Percentiles rank a stretch among this genome's conserved stretches.
Evolutionary conservation across 2,888 invertebrate genomes (phyloP).

Genomic region (Molorchus minor): DNA sequence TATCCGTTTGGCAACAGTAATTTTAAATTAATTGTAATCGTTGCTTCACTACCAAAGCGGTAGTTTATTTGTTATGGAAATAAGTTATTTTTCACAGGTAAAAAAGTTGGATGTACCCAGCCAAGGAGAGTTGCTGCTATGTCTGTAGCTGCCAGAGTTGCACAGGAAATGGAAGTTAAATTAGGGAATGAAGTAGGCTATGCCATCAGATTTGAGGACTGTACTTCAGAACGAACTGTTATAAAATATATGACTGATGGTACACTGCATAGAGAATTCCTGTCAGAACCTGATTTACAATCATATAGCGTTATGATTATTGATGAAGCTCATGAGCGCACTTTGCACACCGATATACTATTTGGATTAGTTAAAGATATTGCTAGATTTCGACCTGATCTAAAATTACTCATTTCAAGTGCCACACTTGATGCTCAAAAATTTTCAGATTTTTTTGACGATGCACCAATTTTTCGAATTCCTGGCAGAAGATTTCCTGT

Average conservation of each 20-base stretch:
- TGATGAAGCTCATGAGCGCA: conserved; percentile 99
- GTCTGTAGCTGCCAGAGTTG: conserved; percentile 98
- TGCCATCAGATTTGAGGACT: conserved; percentile 98
- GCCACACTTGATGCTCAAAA: conserved; percentile 98
- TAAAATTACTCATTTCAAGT: conserved; percentile 96
- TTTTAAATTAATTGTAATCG: too few species aligned
- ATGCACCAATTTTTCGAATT: conserved; percentile 96
- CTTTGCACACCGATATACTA: conserved; percentile 96
- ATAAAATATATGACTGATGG: conserved; percentile 99
- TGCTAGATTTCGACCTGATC: conserved; percentile 84
- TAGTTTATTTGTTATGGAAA: too few species aligned
- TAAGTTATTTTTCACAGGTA: conserved; percentile 30
- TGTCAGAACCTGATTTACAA: conserved; percentile 95
- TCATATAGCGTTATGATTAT: conserved; percentile 99
- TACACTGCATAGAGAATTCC: conserved; percentile 94
- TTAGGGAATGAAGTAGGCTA: conserved; percentile 92
- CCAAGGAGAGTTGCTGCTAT: conserved; percentile 98
- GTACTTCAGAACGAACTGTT: conserved; percentile 95
- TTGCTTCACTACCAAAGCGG: too few species aligned
- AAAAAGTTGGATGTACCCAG: conserved; percentile 91
- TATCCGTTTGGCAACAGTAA: too few species aligned
- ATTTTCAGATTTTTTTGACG: conserved; percentile 97
- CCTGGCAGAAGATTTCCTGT: conserved; percentile 96
- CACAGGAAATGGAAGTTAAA: conserved; percentile 97
- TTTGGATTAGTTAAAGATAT: conserved; percentile 98